These are phyloP conservation scores for Cynocephalus volans DNA, from an alignment of 2,113 vertebrate species.

Conservation along the genomic window DNA sequence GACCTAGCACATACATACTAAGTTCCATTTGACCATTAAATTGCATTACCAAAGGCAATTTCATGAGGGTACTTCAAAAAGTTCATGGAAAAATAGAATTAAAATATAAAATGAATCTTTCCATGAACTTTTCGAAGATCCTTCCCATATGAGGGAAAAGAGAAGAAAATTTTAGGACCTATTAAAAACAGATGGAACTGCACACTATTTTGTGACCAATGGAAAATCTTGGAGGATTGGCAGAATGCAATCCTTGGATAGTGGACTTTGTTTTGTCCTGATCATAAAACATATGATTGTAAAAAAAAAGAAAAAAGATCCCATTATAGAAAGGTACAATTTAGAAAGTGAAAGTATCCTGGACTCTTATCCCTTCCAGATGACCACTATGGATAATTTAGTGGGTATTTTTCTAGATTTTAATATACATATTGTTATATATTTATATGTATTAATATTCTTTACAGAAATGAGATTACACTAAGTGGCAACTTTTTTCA, in stretches of 20 bases:
- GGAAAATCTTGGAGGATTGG: not conserved
- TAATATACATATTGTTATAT: not conserved
- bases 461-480: not conserved
- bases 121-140: too few relatives aligned
- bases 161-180: constrained; percentile 17
- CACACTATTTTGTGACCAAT: not conserved
- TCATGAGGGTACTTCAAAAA: too few relatives aligned
- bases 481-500: constrained; percentile 34
- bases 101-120: too few relatives aligned
- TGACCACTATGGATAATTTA: constrained; percentile 8
- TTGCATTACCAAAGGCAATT: not conserved
- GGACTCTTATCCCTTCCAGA: not conserved
- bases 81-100: too few relatives aligned
- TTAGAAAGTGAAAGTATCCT: constrained; percentile 21
- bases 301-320: not conserved
- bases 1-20: not conserved
- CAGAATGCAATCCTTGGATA: constrained; percentile 50
- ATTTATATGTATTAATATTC: not conserved
- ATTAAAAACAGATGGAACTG: not conserved
- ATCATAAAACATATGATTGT: constrained; percentile 12
- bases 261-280: constrained; percentile 8
- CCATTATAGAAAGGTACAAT: not conserved
- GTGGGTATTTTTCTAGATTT: constrained; percentile 12
- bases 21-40: constrained; percentile 40
- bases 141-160: not conserved